Percentiles rank a stretch among this genome's conserved stretches.
Conservation (phyloP, 1,140 invertebrate genomes). For the Pseudomyrmex cubaensis region DNA sequence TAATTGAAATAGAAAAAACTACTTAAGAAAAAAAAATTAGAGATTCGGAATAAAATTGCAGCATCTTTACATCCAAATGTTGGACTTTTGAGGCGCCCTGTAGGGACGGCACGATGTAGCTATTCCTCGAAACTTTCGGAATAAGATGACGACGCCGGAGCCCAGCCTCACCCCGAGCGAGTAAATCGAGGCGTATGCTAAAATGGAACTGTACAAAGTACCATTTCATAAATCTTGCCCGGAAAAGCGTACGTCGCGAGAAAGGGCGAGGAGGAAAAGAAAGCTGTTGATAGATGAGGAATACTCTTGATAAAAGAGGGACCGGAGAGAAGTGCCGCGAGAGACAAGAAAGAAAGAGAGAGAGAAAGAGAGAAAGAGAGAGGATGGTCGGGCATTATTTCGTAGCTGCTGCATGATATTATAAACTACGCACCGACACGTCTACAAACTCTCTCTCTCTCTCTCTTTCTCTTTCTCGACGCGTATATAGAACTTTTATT, state of each 20-base stretch:
- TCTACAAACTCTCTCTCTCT: constrained; percentile 15
- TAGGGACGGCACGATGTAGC: constrained; percentile 36
- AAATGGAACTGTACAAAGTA: constrained; percentile 83
- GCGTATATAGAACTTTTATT: constrained; percentile 35
- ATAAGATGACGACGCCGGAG: constrained; percentile 74
- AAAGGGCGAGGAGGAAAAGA: constrained; percentile 73
- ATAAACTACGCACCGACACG: constrained; percentile 65
- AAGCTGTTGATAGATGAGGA: constrained; percentile 82
- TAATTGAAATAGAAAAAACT: neutral
- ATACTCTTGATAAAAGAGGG: constrained; percentile 65
- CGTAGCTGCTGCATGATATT: constrained; percentile 72
- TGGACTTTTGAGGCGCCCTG: constrained; percentile 15
- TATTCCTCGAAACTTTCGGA: constrained; percentile 75
- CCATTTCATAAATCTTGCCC: constrained; percentile 82
- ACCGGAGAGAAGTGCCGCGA: constrained; percentile 25
- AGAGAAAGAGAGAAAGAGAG: too few relatives aligned
- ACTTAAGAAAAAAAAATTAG: neutral
- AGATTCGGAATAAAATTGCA: constrained; percentile 5
- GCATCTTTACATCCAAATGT: neutral
- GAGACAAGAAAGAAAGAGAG: too few relatives aligned
- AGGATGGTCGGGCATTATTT: constrained; percentile 69
- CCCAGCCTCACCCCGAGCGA: constrained; percentile 61
- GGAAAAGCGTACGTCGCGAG: constrained; percentile 74
- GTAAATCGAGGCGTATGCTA: constrained; percentile 77
- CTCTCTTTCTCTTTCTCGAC: neutral